These are phyloP conservation scores for Motacilla tschutschensis DNA, from an alignment of 2,113 vertebrate species.

Conservation along the genomic window DNA sequence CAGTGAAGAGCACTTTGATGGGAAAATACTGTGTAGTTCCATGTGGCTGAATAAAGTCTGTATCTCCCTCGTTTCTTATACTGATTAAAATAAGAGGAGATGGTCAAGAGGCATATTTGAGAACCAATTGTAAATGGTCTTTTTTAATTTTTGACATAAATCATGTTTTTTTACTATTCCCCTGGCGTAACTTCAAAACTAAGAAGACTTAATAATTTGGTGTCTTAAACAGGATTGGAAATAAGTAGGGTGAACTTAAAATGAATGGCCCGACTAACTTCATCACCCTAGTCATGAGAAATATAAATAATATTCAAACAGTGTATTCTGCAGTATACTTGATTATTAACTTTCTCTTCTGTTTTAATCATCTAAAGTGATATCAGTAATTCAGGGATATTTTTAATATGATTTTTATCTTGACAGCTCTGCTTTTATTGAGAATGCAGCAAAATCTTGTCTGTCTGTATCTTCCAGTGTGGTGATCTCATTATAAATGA, in stretches of 20 bases:
- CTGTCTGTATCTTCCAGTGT: not conserved
- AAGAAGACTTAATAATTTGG: not conserved
- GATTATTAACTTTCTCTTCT: slow-evolving; percentile 34
- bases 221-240: not conserved
- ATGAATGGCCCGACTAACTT: not conserved
- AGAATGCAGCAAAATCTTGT: slow-evolving; percentile 24
- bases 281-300: not conserved
- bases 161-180: not conserved
- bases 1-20: not conserved
- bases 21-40: not conserved
- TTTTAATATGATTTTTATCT: slow-evolving; percentile 29
- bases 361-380: slow-evolving; percentile 44
- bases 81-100: not conserved
- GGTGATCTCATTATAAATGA: slow-evolving; percentile 28
- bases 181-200: not conserved
- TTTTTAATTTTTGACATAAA: not conserved
- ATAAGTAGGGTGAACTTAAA: not conserved
- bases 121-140: not conserved
- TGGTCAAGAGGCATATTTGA: not conserved
- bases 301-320: not conserved
- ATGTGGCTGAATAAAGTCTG: not conserved
- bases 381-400: slow-evolving; percentile 9
- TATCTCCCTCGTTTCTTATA: not conserved
- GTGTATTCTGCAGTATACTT: not conserved
- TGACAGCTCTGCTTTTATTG: slow-evolving; percentile 32